A percentile compares a stretch with the other conserved stretches of the same genome.
These are phyloP conservation scores for Koerneria pararmatus DNA, from an alignment of 2,888 invertebrate genomes.

Conservation along the genomic window DNA sequence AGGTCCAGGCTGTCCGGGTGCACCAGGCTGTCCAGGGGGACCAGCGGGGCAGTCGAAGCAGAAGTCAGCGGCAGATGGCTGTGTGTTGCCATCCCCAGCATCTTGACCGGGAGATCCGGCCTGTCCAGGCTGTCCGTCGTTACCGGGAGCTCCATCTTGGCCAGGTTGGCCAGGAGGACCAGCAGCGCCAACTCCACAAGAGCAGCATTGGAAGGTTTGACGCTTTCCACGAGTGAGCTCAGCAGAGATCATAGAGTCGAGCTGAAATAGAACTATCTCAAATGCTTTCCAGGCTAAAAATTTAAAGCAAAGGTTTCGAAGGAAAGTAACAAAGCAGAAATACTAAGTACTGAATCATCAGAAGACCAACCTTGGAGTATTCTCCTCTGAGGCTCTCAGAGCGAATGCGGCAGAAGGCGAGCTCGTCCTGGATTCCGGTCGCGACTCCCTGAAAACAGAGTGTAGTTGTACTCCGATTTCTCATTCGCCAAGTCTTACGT, in stretches of 20 bases:
- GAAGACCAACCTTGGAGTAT: slow-evolving; percentile 34
- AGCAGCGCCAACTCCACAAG: slow-evolving; percentile 37
- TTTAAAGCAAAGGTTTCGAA: background rate
- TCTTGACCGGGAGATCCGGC: slow-evolving; percentile 32
- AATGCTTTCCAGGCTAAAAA: no score
- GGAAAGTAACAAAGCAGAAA: background rate
- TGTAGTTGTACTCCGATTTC: no score
- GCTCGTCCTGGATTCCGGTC: slow-evolving; percentile 50
- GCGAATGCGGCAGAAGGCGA: slow-evolving; percentile 53
- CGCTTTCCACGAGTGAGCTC: slow-evolving; percentile 24
- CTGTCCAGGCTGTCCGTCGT: slow-evolving; percentile 39
- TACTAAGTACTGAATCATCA: background rate
- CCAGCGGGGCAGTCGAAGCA: slow-evolving; percentile 50
- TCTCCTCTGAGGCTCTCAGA: slow-evolving; percentile 48
- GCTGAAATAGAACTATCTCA: slow-evolving; percentile 12
- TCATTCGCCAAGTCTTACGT: no score
- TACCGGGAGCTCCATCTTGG: slow-evolving; percentile 29
- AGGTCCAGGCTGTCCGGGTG: slow-evolving; percentile 37
- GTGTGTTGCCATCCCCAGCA: slow-evolving; percentile 30
- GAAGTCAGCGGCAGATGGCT: slow-evolving; percentile 30
- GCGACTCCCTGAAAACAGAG: slow-evolving; percentile 47
- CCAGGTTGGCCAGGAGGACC: slow-evolving; percentile 35
- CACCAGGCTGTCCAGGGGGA: slow-evolving; percentile 44
- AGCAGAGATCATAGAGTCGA: slow-evolving; percentile 18
- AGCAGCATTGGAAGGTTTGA: slow-evolving; percentile 34